Base-by-base conservation (phyloP, 2,113 vertebrate species). In the Pluvialis apricaria region DNA sequence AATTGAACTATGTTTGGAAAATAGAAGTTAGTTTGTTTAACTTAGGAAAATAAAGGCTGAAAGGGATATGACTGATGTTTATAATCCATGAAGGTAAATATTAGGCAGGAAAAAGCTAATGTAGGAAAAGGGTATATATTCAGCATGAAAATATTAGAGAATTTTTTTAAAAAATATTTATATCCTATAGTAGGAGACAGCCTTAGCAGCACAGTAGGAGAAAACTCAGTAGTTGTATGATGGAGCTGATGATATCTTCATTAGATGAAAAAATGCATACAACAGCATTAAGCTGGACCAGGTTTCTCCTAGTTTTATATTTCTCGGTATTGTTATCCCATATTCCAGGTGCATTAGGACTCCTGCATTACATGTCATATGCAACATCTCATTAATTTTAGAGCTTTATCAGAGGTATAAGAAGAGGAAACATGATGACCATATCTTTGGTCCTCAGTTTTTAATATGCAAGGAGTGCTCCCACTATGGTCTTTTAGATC, bases 391-490 rank as follows among this genome's bases (percentile, higher is more conserved):
- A 44, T 45, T 73, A 38, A 70, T 38, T 5, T 7, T 65, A 29
- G n/a, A 84, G 20, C 6, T 70, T 6, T 44, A 69, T 77, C 58
- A 84, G 18, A 77, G 11, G 20, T 38, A 31, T 18, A 72, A 54
- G 16, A 71, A 64, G 13, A 77, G 12, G 17, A 72, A 64, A 42
- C 3, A 31, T 21, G 12, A 61, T 38, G 8, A 69, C 38, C 3
- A 1, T 61, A 12, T 31, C 29, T 73, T 55, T 85, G 18, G 18
- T 65, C 22, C 29, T 71, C 19, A 15, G 34, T 42, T 72, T 60
- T 19, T 57, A 28, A 24, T 26, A 44, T 3, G 2, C 32, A 55
- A 2, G 0, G 12, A 36, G 22, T 49, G 9, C 4, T 73, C n/a
- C 15, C 13, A 44, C 32, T 9, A 47, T 1, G 3, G 9, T 54